Evolutionary conservation across 2,797 vertebrate species (phyloP).

Genomic region (Danio aesculapii): DNA sequence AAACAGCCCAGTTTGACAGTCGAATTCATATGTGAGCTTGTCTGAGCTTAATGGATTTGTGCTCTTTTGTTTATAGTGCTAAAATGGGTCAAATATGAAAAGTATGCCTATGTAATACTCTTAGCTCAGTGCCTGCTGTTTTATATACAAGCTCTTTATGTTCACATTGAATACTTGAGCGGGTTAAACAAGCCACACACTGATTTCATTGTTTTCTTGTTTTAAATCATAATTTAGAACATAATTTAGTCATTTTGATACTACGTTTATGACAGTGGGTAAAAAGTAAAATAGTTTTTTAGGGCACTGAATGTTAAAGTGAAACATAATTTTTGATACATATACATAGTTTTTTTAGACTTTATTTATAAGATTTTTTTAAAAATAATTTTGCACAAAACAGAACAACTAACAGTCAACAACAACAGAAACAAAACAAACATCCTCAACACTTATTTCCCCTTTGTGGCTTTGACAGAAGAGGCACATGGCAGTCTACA

Average conservation of each 20-base stretch:
- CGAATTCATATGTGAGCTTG: slow-evolving; percentile 1
- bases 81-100: slow-evolving; percentile 40
- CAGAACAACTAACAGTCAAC: too few species aligned
- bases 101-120: slow-evolving; percentile 19
- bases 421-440: too few species aligned
- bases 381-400: too few species aligned
- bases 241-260: neutral
- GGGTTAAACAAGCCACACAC: slow-evolving; percentile 2
- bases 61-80: slow-evolving; percentile 18
- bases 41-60: slow-evolving; percentile 20
- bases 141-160: slow-evolving; percentile 12
- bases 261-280: neutral
- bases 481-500: too few species aligned
- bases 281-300: neutral
- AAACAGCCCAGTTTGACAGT: slow-evolving; percentile 1
- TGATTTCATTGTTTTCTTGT: slow-evolving; percentile 12
- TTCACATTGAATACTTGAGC: slow-evolving; percentile 20
- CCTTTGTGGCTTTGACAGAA: too few species aligned
- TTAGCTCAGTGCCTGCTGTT: slow-evolving; percentile 20
- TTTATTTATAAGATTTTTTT: too few species aligned
- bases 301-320: neutral
- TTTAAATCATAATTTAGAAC: neutral
- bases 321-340: too few species aligned
- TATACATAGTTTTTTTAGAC: too few species aligned
- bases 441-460: too few species aligned